Evolutionary conservation across 2,888 invertebrate genomes (phyloP).

Genomic region (Lithophane ornitopus): DNA sequence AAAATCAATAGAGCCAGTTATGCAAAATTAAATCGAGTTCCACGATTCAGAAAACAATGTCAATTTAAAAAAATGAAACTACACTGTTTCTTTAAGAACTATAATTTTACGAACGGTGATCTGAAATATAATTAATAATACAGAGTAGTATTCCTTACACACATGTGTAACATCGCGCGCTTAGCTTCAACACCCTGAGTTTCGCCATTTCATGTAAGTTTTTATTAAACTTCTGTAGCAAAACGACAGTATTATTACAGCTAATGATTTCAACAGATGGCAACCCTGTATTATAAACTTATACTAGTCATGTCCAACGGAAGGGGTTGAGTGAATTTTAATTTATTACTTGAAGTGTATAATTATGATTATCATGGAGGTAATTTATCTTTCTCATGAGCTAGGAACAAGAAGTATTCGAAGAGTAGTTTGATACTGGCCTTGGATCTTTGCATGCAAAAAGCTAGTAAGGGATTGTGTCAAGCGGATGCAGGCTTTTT

Average conservation of each 20-base stretch:
- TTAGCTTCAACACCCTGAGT: background rate
- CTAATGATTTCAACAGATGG: conserved; percentile 34
- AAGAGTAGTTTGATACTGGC: conserved; percentile 20
- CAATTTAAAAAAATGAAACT: background rate
- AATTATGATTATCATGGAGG: conserved; percentile 50
- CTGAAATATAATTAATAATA: too few species aligned
- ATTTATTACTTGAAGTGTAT: conserved; percentile 58
- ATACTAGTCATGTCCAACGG: conserved; percentile 44
- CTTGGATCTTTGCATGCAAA: conserved; percentile 15
- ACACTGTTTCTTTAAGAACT: background rate
- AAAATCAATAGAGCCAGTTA: background rate
- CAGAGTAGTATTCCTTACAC: too few species aligned
- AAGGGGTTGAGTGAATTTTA: conserved; percentile 61
- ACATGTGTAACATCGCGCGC: too few species aligned
- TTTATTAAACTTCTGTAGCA: background rate
- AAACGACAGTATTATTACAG: background rate
- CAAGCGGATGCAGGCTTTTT: background rate
- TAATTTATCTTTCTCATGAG: conserved; percentile 58
- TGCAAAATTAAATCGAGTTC: background rate
- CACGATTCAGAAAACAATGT: background rate
- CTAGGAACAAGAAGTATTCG: conserved; percentile 19
- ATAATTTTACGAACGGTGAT: too few species aligned
- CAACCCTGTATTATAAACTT: conserved; percentile 50
- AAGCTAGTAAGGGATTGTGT: background rate
- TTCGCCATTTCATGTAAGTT: background rate